phyloP scores from a whole-genome alignment of 2,888 invertebrate species.

The Macrosoma leucophasiata region DNA sequence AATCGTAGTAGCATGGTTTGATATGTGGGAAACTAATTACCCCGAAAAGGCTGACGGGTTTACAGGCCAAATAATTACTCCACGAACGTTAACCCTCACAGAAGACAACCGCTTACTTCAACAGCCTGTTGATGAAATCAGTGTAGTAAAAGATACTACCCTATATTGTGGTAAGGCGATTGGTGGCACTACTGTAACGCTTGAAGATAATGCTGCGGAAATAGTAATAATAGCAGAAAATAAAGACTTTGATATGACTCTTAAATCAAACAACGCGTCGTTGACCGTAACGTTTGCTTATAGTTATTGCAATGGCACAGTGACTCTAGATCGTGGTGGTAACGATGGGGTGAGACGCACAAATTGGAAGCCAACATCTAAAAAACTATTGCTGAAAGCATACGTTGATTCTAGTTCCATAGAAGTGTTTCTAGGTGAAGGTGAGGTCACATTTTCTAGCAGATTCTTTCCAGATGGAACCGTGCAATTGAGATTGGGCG shows the following conservation, averaged over 20 bases:
- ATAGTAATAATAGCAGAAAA: slow-evolving; percentile 31
- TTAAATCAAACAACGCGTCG: slow-evolving; percentile 30
- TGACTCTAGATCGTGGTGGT: slow-evolving; percentile 47
- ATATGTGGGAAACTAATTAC: slow-evolving; percentile 53
- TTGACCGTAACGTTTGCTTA: slow-evolving; percentile 35
- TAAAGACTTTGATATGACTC: slow-evolving; percentile 29
- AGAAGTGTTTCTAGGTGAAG: slow-evolving; percentile 29
- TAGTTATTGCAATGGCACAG: slow-evolving; percentile 27
- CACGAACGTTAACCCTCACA: slow-evolving; percentile 42
- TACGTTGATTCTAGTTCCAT: slow-evolving; percentile 28
- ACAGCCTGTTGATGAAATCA: slow-evolving; percentile 34
- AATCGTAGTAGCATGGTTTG: slow-evolving; percentile 48
- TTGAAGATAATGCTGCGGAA: slow-evolving; percentile 44
- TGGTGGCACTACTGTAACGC: slow-evolving; percentile 23
- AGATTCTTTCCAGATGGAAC: slow-evolving; percentile 27
- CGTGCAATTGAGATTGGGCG: slow-evolving; percentile 15
- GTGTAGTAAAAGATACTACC: slow-evolving; percentile 28
- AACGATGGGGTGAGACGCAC: slow-evolving; percentile 43
- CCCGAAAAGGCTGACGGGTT: slow-evolving; percentile 47
- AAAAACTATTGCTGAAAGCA: slow-evolving; percentile 14
- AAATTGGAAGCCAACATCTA: slow-evolving; percentile 38
- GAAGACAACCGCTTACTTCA: slow-evolving; percentile 42
- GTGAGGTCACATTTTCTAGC: slow-evolving; percentile 29
- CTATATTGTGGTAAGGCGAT: slow-evolving; percentile 28
- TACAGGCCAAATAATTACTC: slow-evolving; percentile 47